Conservation (phyloP, 2,113 vertebrate genomes). For the Caracal caracal region DNA sequence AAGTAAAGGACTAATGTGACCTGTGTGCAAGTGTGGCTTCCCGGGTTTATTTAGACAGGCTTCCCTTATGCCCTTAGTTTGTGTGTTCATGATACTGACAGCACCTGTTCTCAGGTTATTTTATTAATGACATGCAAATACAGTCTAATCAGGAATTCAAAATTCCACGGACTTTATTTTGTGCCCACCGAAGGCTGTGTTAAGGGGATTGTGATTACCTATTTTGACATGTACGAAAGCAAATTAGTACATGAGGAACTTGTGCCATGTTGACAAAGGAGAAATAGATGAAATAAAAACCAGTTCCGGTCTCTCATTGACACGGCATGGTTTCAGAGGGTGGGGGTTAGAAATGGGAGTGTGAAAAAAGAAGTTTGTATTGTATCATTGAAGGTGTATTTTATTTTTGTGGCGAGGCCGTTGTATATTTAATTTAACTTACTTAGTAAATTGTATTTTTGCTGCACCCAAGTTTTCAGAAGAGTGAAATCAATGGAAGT, state of each 20-base stretch:
- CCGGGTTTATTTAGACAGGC: too few relatives aligned
- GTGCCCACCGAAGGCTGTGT: accelerated
- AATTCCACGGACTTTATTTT: background rate
- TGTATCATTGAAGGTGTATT: background rate
- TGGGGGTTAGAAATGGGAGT: background rate
- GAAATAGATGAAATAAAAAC: background rate
- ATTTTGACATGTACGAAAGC: background rate
- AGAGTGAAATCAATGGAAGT: background rate
- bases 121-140: background rate
- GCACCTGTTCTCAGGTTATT: background rate
- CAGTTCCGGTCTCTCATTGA: background rate
- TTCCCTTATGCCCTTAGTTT: background rate
- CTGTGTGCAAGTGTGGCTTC: too few relatives aligned
- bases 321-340: background rate
- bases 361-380: background rate
- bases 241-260: background rate
- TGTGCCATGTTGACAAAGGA: background rate
- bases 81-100: too few relatives aligned
- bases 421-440: background rate
- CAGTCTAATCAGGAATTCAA: background rate
- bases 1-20: background rate
- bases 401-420: background rate
- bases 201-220: background rate
- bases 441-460: background rate
- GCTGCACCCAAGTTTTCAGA: background rate